phyloP scores from a whole-genome alignment of 2,888 invertebrate species.

The Polyommatus iphigenia region DNA sequence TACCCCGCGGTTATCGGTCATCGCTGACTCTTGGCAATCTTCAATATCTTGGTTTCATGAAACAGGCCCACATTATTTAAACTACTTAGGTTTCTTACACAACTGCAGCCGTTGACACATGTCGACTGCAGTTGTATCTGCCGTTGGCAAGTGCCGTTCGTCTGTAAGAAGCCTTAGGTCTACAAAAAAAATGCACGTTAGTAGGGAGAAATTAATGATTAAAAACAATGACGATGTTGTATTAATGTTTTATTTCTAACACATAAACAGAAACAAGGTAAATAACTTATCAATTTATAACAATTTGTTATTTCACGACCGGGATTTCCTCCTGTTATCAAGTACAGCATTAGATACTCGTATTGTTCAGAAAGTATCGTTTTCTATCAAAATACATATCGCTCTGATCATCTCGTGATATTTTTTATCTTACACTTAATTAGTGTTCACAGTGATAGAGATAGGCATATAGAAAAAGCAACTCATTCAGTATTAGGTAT shows the following conservation, averaged over 20 bases:
- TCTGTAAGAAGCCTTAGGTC: neutral
- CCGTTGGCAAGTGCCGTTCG: too few relatives aligned
- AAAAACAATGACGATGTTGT: neutral
- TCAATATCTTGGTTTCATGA: neutral
- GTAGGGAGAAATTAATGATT: neutral
- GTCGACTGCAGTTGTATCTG: too few relatives aligned
- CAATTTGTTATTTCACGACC: neutral
- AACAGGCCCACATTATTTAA: neutral
- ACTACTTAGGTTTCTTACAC: too few relatives aligned
- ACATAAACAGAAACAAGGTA: neutral
- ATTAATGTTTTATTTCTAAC: neutral
- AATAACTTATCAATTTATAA: neutral
- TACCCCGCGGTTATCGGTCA: too few relatives aligned
- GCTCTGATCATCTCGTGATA: neutral
- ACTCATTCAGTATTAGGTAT: neutral
- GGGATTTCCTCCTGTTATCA: neutral
- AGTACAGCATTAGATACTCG: neutral
- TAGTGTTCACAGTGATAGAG: neutral
- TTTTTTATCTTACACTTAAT: neutral
- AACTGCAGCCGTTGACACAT: too few relatives aligned
- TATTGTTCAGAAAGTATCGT: neutral
- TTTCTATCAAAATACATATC: neutral
- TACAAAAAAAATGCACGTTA: neutral
- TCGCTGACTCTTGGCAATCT: neutral
- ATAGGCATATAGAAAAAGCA: neutral